These are phyloP conservation scores for Acanthoscelides obtectus DNA, from an alignment of 2,888 invertebrate genomes.

Conservation along the genomic window DNA sequence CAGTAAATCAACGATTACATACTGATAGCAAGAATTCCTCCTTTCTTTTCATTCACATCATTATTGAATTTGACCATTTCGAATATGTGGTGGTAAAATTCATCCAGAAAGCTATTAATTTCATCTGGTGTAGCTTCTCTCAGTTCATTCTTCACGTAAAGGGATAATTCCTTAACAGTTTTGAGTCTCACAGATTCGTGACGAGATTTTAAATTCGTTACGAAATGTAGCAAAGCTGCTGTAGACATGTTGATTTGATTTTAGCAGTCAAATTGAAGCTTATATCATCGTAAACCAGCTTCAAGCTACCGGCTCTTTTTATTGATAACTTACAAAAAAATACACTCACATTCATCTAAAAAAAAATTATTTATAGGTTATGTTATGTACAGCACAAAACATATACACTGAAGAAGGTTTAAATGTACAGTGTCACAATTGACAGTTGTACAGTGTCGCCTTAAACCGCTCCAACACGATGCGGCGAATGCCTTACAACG, in stretches of 20 bases:
- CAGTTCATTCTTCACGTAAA: constrained; percentile 86
- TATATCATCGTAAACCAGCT: not conserved
- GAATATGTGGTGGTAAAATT: constrained; percentile 92
- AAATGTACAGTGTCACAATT: too few relatives aligned
- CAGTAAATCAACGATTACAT: too few relatives aligned
- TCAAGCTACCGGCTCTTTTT: too few relatives aligned
- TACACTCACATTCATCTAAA: not conserved
- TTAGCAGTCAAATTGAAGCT: not conserved
- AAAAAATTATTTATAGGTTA: not conserved
- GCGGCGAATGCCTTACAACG: too few relatives aligned
- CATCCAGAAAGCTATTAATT: constrained; percentile 85
- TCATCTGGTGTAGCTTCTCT: constrained; percentile 89
- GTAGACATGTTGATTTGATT: constrained; percentile 48
- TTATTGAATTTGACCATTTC: constrained; percentile 94
- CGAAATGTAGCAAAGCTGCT: constrained; percentile 71
- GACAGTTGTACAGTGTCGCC: too few relatives aligned
- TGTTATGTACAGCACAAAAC: too few relatives aligned
- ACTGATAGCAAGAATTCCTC: constrained; percentile 92
- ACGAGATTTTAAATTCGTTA: constrained; percentile 82
- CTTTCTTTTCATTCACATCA: constrained; percentile 84
- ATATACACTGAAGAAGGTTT: too few relatives aligned
- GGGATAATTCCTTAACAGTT: constrained; percentile 83
- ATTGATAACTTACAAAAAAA: not conserved
- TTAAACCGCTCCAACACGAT: too few relatives aligned
- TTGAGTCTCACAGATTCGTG: constrained; percentile 80